Base-by-base conservation (phyloP, 1,140 invertebrate species). In the Mya arenaria region DNA sequence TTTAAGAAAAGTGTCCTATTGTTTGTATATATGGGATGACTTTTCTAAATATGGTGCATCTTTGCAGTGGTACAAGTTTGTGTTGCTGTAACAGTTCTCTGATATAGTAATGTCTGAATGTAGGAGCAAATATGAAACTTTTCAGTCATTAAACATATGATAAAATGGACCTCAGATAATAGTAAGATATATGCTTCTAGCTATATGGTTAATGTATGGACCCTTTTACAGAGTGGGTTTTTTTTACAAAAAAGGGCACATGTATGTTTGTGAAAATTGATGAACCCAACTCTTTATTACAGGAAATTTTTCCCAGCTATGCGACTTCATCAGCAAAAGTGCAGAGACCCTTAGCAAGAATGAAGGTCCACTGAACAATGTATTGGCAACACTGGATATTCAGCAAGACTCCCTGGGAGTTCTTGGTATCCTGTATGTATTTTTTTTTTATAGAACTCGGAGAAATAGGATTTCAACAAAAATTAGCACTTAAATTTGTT, bases 361-460 rank as follows among this genome's bases (percentile, higher is more conserved):
- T 94, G 94, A 94, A 84, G 95, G 95, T 79, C 96, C 97, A 91
- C 93, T 98, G 81, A 97, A 97, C 90, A 98, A 96, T 92, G 97
- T 98, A 25, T 93, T 98, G 84, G 97, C 97, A 90, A 97, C 97
- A 1, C 93, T 98, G 25, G 96, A 98, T 92, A 92, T 97, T 41
- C 96, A 97, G 88, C 96, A 98, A 89, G 97, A 98, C 93, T 97
- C 97, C 19, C 92, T 98, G 25, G 97, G 97, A 28, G 95, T 97
- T 62, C 92, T 98, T 36, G 96, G 96, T 71, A 96, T 98, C n/a
- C 92, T 98, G 71, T 95, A 95, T 88, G 96, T 95, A 96, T 96
- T n/a, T n/a, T n/a, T n/a, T n/a, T n/a, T n/a, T n/a, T n/a, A n/a
- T n/a, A n/a, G n/a, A n/a, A n/a, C n/a, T n/a, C n/a, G n/a, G n/a